Evolutionary conservation across 2,888 invertebrate species (phyloP).

Genomic region (Neoscelio sp.): DNA sequence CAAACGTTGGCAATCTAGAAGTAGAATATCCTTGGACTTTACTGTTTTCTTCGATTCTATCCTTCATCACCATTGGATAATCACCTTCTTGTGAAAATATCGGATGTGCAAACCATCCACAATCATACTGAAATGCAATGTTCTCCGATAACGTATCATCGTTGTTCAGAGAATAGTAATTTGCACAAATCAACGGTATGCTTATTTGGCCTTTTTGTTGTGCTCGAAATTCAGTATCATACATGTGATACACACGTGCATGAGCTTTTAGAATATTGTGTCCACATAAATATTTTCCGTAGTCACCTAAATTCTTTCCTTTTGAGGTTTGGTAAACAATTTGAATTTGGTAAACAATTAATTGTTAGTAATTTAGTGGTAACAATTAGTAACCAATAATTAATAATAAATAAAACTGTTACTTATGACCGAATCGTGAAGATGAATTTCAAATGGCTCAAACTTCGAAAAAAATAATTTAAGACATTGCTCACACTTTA

Average conservation of each 20-base stretch:
- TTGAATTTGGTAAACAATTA: no score
- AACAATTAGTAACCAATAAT: no score
- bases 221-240: constrained; percentile 85
- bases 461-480: no score
- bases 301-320: constrained; percentile 80
- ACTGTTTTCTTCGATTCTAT: constrained; percentile 82
- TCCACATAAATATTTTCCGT: constrained; percentile 87
- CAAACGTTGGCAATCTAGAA: constrained; percentile 84
- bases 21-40: constrained; percentile 79
- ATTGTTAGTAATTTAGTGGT: no score
- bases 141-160: constrained; percentile 58
- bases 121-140: constrained; percentile 78
- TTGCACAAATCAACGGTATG: constrained; percentile 18
- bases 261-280: constrained; percentile 90
- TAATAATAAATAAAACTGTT: no score
- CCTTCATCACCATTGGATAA: constrained; percentile 84
- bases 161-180: constrained; percentile 49
- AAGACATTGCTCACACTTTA: no score
- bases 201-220: constrained; percentile 84
- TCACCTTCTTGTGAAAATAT: constrained; percentile 83
- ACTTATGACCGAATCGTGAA: no score
- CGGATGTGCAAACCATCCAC: constrained; percentile 83
- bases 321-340: no score
- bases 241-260: constrained; percentile 87
- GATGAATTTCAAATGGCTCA: no score